Evolutionary conservation across 2,888 invertebrate species (phyloP).

Genomic region (Macrosiphum euphorbiae): DNA sequence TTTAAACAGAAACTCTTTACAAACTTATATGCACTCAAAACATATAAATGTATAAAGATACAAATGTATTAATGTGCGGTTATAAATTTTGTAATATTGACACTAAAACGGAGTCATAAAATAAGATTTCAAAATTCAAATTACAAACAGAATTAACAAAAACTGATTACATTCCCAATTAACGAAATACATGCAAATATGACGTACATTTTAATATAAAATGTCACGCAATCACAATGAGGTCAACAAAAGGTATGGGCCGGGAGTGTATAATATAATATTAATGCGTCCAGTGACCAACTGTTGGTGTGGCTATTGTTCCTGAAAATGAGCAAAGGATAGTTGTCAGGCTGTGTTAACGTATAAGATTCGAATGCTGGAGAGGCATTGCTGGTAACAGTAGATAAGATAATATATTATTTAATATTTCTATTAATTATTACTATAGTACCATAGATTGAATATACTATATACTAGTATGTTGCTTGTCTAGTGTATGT

Average conservation of each 20-base stretch:
- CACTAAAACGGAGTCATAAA: not conserved
- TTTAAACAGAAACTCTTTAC: no score
- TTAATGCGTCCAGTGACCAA: not conserved
- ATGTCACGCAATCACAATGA: not conserved
- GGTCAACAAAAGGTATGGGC: not conserved
- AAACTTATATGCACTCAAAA: no score
- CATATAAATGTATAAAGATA: no score
- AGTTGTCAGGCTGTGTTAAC: not conserved
- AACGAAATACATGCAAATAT: not conserved
- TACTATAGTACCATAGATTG: no score
- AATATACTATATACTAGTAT: no score
- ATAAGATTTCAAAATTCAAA: not conserved
- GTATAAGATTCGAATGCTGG: not conserved
- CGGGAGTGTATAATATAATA: not conserved
- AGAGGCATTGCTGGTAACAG: not conserved
- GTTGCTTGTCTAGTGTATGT: no score
- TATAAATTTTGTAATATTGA: not conserved
- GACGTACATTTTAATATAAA: not conserved
- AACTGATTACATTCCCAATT: not conserved
- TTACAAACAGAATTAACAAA: not conserved
- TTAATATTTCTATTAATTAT: not conserved
- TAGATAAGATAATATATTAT: not conserved
- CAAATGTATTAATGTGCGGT: no score
- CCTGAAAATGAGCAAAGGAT: not conserved
- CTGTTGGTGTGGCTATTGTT: not conserved